A percentile compares a stretch with the other conserved stretches of the same genome.
phyloP scores from a whole-genome alignment of 2,113 vertebrate species.

The cat (Felis catus) region DNA sequence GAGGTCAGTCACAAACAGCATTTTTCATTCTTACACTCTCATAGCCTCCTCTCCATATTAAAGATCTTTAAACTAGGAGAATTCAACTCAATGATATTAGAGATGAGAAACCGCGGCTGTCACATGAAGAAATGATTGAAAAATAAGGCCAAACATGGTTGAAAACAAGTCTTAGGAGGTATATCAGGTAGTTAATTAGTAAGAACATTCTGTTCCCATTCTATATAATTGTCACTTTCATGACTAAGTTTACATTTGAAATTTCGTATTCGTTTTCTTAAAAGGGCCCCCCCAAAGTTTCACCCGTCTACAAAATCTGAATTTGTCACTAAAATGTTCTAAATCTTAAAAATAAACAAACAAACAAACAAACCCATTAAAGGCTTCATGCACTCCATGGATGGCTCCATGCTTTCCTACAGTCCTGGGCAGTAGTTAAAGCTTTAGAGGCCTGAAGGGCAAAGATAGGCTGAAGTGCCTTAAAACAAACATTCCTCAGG shows the following conservation, averaged over 20 bases:
- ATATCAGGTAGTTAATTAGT: background rate
- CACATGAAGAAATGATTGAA: background rate
- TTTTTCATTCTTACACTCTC: background rate
- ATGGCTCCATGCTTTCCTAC: background rate
- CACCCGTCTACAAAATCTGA: background rate
- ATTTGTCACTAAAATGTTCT: background rate
- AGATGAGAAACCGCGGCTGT: background rate
- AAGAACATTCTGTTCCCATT: background rate
- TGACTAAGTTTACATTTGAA: background rate
- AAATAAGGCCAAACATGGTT: background rate
- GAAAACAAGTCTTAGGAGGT: background rate
- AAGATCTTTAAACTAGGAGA: background rate
- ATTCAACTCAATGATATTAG: background rate
- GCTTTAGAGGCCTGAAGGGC: background rate
- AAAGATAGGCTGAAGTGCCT: background rate
- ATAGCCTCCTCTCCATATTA: background rate
- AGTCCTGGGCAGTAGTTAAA: background rate
- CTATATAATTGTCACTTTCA: background rate
- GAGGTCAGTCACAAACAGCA: background rate
- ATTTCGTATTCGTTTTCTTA: background rate
- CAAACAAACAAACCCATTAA: background rate
- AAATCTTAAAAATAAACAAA: background rate
- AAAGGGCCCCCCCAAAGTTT: background rate
- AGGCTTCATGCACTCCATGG: background rate
- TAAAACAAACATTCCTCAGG: slow-evolving; percentile 59